Base-by-base conservation (phyloP, 2,113 vertebrate genomes). In the Coryphaenoides rupestris region DNA sequence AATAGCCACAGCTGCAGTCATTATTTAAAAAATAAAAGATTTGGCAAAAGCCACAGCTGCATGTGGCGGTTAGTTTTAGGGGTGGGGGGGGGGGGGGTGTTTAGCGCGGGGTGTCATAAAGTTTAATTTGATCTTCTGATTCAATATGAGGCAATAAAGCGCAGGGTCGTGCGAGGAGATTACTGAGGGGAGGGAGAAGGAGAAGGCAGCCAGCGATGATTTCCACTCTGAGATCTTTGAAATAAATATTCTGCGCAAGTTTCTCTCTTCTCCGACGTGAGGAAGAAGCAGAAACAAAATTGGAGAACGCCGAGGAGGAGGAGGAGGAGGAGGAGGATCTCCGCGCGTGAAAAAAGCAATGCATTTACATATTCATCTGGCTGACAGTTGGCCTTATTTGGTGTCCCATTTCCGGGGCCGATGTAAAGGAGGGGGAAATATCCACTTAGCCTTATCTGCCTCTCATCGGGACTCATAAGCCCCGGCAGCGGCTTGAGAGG, bases 331-430 rank as follows among this genome's bases (percentile, higher is more conserved):
- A 80, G 52, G 63, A 45, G 69, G 77, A 88, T 87, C 85, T 88
- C 88, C 84, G 87, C 84, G 84, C 23, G 75, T 73, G n/a, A n/a
- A n/a, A n/a, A n/a, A n/a, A n/a, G n/a, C n/a, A n/a, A 62, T 3
- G 64, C 81, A 91, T 91, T 91, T 88, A 89, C 87, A 91, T 91
- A 92, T 90, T 90, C 89, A 89, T 88, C 86, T 77, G 33, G n/a
- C n/a, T 68, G 77, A 82, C 77, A 83, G 89, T 89, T 85, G 78
- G 74, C 73, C 79, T 80, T 79, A 85, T 85, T 86, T 82, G 80
- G 72, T 80, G 82, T 75, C 84, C 87, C 75, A 77, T 89, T 88
- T 87, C 75, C 77, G 66, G 86, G 77, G 80, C 84, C 76, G 84
- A 49, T 16, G 47, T 49, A n/a, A 49, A 77, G 85, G n/a, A n/a